Base-by-base conservation (phyloP, 2,797 vertebrate species). In the Microctenopoma lineatum region DNA sequence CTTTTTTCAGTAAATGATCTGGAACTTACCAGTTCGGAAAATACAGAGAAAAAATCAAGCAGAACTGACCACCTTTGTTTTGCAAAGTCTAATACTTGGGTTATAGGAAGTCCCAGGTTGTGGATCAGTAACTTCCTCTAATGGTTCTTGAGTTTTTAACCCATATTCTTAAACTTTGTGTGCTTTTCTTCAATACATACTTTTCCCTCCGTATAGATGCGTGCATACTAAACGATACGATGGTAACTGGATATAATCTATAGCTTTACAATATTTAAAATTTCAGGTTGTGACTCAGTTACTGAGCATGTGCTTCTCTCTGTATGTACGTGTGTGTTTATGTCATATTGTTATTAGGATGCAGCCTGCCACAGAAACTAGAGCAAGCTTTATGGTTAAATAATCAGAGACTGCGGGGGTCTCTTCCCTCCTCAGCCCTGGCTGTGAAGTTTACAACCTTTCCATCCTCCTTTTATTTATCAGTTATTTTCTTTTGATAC, bases 391-490 rank as follows among this genome's bases (percentile, higher is more conserved):
- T 84, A 79, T 84, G 73, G 69, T 83, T 77, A 90, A 92, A 92
- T 90, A 91, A 92, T 88, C 92, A 89, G 53, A 87, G 72, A 66
- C 89, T 15, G 52, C 82, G 27, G 91, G 92, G 89, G 88, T 80
- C 73, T 75, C 75, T 88, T 90, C 79, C 90, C 79, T 85, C 67
- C 70, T 78, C 63, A 0, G 57, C 67, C 59, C 75, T 74, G 82
- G 79, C 89, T 91, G 87, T 87, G 87, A 91, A 93, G 88, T 92
- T 92, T 90, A 90, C 88, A 92, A 90, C 88, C 78, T 82, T 75
- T 87, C 87, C 90, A 83, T 93, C 88, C 90, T 91, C 90, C 81
- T 89, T 87, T 87, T 90, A 91, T 90, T 91, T 85, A 90, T 90
- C 88, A 77, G 75, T 75, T 80, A 84, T 81, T 80, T 85, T 87